phyloP scores from a whole-genome alignment of 2,888 invertebrate species.

The Eurytoma adleriae region DNA sequence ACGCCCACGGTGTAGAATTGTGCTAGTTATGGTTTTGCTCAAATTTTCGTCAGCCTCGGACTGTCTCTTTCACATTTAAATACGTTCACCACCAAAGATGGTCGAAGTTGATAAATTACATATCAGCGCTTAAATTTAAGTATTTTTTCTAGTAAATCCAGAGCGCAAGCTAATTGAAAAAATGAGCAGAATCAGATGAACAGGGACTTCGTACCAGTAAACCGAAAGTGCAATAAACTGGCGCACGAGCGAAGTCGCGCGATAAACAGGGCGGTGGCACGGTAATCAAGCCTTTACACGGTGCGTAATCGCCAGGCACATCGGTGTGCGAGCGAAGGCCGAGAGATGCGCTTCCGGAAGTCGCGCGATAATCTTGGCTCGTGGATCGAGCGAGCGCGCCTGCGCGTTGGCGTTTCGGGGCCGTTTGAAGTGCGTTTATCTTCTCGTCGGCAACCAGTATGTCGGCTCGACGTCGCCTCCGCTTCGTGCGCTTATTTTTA shows the following conservation, averaged over 20 bases:
- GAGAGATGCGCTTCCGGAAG: slow-evolving; percentile 27
- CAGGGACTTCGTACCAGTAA: too few species aligned
- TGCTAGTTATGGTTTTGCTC: too few species aligned
- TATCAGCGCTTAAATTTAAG: too few species aligned
- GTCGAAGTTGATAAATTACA: background rate
- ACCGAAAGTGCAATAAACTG: too few species aligned
- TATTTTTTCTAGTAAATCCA: too few species aligned
- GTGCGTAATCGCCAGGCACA: background rate
- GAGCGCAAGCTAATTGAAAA: too few species aligned
- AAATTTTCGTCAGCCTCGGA: too few species aligned
- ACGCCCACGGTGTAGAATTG: too few species aligned
- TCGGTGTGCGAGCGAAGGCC: background rate
- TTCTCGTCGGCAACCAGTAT: background rate
- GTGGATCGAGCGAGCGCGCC: background rate
- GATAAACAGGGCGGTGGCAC: background rate
- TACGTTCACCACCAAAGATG: too few species aligned
- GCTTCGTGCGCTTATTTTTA: background rate
- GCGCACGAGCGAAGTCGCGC: background rate
- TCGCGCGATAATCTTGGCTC: slow-evolving; percentile 31
- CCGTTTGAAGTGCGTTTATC: slow-evolving; percentile 15
- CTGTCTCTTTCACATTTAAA: too few species aligned
- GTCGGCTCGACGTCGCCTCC: background rate
- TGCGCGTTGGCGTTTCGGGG: slow-evolving; percentile 28
- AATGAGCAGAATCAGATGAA: too few species aligned
- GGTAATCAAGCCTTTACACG: background rate